Evolutionary conservation across 2,888 invertebrate species (phyloP).

Genomic region (Stenichneumon culpator): DNA sequence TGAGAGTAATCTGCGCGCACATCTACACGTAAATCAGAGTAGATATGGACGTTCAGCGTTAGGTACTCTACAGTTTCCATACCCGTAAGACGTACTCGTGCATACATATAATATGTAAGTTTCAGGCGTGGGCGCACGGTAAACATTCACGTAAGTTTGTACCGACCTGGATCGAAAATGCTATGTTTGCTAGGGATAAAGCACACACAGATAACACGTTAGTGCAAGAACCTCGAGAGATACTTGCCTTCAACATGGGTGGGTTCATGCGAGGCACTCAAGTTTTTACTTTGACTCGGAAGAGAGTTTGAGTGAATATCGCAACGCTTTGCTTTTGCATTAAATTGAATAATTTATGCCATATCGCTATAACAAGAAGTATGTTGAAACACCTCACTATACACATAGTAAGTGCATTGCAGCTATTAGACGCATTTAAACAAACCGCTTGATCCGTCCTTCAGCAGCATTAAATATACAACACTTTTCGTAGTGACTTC

Average conservation of each 20-base stretch:
- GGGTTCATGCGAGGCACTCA: neutral
- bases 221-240: slow-evolving; percentile 1
- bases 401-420: too few species aligned
- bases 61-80: neutral
- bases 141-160: slow-evolving; percentile 53
- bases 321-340: too few species aligned
- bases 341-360: too few species aligned
- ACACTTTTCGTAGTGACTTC: too few species aligned
- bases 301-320: neutral
- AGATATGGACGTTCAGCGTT: slow-evolving; percentile 5
- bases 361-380: too few species aligned
- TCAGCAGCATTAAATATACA: too few species aligned
- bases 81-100: slow-evolving; percentile 3
- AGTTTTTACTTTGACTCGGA: neutral
- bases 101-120: slow-evolving; percentile 23
- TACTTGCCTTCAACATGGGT: neutral
- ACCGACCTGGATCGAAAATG: slow-evolving; percentile 57
- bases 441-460: too few species aligned
- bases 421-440: too few species aligned
- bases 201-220: slow-evolving; percentile 60
- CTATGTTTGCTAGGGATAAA: slow-evolving; percentile 65
- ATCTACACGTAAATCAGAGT: neutral
- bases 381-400: too few species aligned
- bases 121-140: slow-evolving; percentile 43
- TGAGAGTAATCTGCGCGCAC: neutral